These are phyloP conservation scores for Wasmannia auropunctata DNA, from an alignment of 1,140 invertebrate species.

Conservation along the genomic window DNA sequence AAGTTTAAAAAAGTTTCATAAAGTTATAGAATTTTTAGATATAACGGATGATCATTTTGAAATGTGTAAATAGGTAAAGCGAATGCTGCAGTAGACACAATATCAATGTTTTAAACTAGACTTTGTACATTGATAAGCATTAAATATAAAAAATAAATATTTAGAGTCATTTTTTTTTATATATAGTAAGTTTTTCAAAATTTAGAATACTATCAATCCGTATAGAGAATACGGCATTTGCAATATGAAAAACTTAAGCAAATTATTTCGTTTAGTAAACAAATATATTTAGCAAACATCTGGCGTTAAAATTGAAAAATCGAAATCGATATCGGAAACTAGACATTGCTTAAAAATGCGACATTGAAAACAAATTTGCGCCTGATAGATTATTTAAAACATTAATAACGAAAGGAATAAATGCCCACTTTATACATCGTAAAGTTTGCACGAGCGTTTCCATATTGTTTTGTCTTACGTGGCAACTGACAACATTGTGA, in stretches of 20 bases:
- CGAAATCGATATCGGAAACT: not conserved
- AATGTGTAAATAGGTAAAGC: no score
- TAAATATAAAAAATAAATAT: not conserved
- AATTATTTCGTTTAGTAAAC: not conserved
- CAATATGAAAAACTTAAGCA: not conserved
- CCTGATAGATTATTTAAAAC: not conserved
- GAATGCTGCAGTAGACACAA: no score
- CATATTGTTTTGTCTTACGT: not conserved
- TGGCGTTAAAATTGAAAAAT: slow-evolving; percentile 13
- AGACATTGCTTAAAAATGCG: not conserved
- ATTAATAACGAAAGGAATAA: not conserved
- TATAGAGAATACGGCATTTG: not conserved
- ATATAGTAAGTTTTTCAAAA: not conserved
- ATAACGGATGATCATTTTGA: no score
- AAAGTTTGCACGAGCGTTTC: not conserved
- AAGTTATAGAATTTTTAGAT: no score
- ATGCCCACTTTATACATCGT: not conserved
- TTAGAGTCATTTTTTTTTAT: no score
- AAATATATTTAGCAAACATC: not conserved
- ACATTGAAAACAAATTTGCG: not conserved
- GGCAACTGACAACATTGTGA: not conserved
- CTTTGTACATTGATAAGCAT: not conserved
- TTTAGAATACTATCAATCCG: not conserved
- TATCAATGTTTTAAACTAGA: not conserved
- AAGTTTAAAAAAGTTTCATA: no score